phyloP scores from a whole-genome alignment of 1,140 invertebrate genomes.

The Thaumetopoea pityocampa region DNA sequence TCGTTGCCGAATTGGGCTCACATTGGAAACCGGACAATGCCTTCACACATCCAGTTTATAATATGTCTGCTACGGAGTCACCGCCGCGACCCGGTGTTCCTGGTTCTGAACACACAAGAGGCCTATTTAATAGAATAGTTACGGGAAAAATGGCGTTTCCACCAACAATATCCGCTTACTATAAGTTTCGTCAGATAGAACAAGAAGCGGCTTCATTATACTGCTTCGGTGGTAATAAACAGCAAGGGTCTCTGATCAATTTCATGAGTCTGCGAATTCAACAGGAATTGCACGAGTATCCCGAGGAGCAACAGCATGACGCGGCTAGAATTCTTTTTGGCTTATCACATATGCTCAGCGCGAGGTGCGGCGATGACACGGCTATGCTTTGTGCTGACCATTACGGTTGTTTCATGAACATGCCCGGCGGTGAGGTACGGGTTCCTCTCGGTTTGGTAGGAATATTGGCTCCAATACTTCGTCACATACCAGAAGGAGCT shows the following conservation, averaged over 20 bases:
- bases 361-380: slow-evolving; percentile 78
- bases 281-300: slow-evolving; percentile 80
- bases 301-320: slow-evolving; percentile 80
- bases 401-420: slow-evolving; percentile 78
- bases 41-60: slow-evolving; percentile 78
- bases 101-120: slow-evolving; percentile 64
- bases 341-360: slow-evolving; percentile 76
- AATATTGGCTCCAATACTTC: slow-evolving; percentile 78
- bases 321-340: slow-evolving; percentile 81
- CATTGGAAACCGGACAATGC: slow-evolving; percentile 77
- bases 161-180: slow-evolving; percentile 77
- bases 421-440: slow-evolving; percentile 79
- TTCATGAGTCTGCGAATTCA: slow-evolving; percentile 81
- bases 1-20: slow-evolving; percentile 81
- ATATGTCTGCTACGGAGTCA: slow-evolving; percentile 77
- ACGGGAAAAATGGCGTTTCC: slow-evolving; percentile 77
- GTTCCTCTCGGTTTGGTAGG: slow-evolving; percentile 80
- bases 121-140: slow-evolving; percentile 78
- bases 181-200: slow-evolving; percentile 79
- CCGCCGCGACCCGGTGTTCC: slow-evolving; percentile 74
- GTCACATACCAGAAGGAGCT: slow-evolving; percentile 76
- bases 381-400: slow-evolving; percentile 79
- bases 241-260: slow-evolving; percentile 79
- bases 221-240: slow-evolving; percentile 76
- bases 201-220: slow-evolving; percentile 76